Conservation (phyloP, 2,113 vertebrate genomes). For the Coreoperca whiteheadi region DNA sequence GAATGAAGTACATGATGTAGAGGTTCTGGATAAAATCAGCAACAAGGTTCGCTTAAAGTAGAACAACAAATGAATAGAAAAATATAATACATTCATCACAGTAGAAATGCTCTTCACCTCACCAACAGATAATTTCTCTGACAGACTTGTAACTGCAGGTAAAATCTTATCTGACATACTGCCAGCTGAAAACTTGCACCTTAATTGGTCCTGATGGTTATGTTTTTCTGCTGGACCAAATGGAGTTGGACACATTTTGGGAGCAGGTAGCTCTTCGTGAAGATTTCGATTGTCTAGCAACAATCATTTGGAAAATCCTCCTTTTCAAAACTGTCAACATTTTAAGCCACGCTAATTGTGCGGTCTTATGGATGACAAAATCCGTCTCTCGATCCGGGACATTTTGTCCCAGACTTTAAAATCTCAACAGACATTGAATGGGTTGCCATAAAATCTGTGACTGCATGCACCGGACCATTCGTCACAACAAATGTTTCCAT, state of each 20-base stretch:
- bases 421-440: not conserved
- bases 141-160: conserved; percentile 7
- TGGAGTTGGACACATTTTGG: not conserved
- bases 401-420: not conserved
- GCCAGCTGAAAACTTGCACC: not conserved
- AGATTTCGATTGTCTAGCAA: not conserved
- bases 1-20: not conserved
- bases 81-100: not conserved
- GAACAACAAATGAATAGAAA: conserved; percentile 2
- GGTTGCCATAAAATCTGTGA: not conserved
- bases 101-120: not conserved
- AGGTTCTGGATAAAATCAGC: not conserved
- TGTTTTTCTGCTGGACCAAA: not conserved
- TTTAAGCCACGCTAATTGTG: not conserved
- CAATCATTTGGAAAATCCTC: not conserved
- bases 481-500: not conserved
- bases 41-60: not conserved
- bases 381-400: not conserved
- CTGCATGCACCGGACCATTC: not conserved
- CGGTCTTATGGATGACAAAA: not conserved
- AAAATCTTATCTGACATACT: conserved; percentile 13
- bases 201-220: conserved; percentile 9
- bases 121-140: conserved; percentile 13
- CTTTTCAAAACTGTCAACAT: too few relatives aligned
- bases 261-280: not conserved